phyloP scores from a whole-genome alignment of 2,888 invertebrate genomes.

The Trileptium ribeirensis region DNA sequence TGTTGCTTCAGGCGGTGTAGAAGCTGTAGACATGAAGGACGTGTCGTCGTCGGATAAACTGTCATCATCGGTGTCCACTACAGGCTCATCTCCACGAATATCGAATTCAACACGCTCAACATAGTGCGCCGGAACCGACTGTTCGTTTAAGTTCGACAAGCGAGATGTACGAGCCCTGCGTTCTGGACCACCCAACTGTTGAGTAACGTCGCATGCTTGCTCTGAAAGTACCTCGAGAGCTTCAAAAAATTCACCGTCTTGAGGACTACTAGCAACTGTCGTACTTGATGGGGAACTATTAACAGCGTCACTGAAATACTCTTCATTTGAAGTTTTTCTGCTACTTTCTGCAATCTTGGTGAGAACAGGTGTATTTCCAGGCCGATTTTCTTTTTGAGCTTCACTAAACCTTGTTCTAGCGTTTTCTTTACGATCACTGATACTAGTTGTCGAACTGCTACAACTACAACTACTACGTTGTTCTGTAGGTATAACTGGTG shows the following conservation, averaged over 20 bases:
- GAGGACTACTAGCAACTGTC: background rate
- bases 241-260: background rate
- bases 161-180: too few relatives aligned
- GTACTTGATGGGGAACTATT: background rate
- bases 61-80: background rate
- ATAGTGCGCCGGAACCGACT: too few relatives aligned
- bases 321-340: background rate
- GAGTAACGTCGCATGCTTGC: background rate
- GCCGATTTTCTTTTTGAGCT: background rate
- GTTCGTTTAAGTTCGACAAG: too few relatives aligned
- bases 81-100: background rate
- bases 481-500: background rate
- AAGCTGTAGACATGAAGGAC: slow-evolving; percentile 12
- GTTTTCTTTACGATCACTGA: too few relatives aligned
- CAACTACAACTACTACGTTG: too few relatives aligned
- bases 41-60: background rate
- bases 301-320: too few relatives aligned
- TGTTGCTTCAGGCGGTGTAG: background rate
- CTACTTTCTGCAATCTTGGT: background rate
- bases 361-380: background rate
- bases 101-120: background rate
- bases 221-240: background rate
- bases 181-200: background rate
- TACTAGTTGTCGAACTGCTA: too few relatives aligned
- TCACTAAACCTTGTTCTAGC: too few relatives aligned